phyloP scores from a whole-genome alignment of 2,113 vertebrate species.

The Grus americana region DNA sequence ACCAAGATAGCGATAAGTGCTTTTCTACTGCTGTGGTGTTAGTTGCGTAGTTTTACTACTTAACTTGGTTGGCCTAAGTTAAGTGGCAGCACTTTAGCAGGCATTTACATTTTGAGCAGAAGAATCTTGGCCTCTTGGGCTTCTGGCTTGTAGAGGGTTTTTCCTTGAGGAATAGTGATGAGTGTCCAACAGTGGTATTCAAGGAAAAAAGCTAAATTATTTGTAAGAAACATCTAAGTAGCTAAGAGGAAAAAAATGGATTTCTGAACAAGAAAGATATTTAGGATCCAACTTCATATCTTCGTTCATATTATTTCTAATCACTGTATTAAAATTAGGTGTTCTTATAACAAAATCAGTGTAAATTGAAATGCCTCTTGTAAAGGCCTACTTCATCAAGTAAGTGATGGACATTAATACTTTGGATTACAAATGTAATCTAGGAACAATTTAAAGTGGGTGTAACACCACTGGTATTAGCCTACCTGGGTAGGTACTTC shows the following conservation, averaged over 20 bases:
- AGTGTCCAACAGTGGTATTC: background rate
- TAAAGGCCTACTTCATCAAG: background rate
- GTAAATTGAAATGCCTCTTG: background rate
- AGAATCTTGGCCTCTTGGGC: background rate
- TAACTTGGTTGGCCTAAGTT: background rate
- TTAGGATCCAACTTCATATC: background rate
- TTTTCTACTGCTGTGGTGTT: background rate
- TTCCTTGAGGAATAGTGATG: constrained; percentile 8
- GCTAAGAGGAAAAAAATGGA: background rate
- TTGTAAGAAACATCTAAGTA: background rate
- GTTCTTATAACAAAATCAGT: background rate
- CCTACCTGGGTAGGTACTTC: background rate
- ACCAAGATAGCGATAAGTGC: background rate
- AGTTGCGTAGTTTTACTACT: background rate
- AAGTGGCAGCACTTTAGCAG: background rate
- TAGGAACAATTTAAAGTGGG: background rate
- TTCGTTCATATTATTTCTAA: background rate
- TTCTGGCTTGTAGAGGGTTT: background rate
- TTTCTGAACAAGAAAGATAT: background rate
- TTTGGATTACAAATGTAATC: background rate
- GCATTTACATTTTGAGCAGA: constrained; percentile 3
- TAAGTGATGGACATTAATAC: background rate
- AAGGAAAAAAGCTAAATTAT: background rate
- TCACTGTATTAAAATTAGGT: background rate
- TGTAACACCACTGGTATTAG: background rate